phyloP scores from a whole-genome alignment of 2,888 invertebrate genomes.

The Aproaerema taeniolella region DNA sequence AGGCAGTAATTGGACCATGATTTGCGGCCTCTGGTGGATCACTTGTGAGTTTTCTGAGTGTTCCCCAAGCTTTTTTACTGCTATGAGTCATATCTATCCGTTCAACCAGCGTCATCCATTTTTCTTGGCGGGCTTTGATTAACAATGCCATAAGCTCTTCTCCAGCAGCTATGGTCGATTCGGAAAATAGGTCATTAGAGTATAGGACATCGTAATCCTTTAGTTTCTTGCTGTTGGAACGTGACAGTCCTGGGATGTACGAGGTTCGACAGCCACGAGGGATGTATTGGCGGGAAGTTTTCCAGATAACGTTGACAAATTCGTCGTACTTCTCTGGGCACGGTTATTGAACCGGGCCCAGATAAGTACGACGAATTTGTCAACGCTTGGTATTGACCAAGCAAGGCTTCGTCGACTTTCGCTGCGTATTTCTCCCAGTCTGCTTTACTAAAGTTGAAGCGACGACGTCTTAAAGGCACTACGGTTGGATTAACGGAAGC shows the following conservation, averaged over 20 bases:
- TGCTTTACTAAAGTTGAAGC: not conserved
- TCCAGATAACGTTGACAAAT: not conserved
- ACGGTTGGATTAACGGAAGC: no score
- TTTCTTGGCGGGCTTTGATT: not conserved
- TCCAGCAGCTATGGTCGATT: constrained; percentile 5
- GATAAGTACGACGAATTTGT: no score
- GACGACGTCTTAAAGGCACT: no score
- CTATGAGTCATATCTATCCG: not conserved
- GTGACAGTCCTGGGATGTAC: not conserved
- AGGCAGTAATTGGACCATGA: not conserved
- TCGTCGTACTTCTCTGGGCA: not conserved
- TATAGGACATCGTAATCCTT: not conserved
- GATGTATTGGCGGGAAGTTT: not conserved
- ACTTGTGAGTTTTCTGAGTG: not conserved
- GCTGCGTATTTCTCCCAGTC: not conserved
- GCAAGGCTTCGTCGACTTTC: not conserved
- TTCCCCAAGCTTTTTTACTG: not conserved
- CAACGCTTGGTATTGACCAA: no score
- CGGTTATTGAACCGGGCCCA: no score
- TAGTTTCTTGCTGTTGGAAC: not conserved
- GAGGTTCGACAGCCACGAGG: constrained; percentile 1
- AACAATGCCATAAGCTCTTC: not conserved
- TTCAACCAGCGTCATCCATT: not conserved
- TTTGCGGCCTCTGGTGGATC: not conserved
- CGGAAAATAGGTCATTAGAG: not conserved